phyloP scores from a whole-genome alignment of 2,888 invertebrate genomes.

The Myopa tessellatipennis region DNA sequence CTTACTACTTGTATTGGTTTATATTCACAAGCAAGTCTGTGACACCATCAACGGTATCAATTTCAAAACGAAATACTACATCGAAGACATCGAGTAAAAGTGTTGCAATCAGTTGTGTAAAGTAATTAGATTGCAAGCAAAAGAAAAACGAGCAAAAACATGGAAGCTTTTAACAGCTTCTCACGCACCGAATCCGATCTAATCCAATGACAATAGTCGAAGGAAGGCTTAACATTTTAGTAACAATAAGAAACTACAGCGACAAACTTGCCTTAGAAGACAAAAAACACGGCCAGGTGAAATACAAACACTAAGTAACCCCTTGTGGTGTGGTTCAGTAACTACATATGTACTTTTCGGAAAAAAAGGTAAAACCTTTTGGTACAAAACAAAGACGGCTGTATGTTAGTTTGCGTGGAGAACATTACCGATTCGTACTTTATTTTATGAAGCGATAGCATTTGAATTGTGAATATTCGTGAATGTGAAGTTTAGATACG shows the following conservation, averaged over 20 bases:
- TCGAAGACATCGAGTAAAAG: background rate
- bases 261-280: background rate
- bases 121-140: background rate
- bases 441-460: too few relatives aligned
- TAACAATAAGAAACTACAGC: background rate
- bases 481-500: too few relatives aligned
- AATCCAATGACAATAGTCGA: background rate
- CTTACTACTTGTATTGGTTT: too few relatives aligned
- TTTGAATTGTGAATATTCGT: too few relatives aligned
- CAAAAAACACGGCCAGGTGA: background rate
- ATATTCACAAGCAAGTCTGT: too few relatives aligned
- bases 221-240: background rate
- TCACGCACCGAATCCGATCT: slow-evolving; percentile 4
- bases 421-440: too few relatives aligned
- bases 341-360: too few relatives aligned
- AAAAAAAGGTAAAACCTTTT: too few relatives aligned
- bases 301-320: background rate
- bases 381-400: too few relatives aligned
- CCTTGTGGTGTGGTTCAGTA: too few relatives aligned
- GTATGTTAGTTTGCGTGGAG: too few relatives aligned
- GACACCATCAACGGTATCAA: background rate
- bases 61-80: background rate
- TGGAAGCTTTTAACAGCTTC: too few relatives aligned
- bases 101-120: background rate
- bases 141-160: background rate